Evolutionary conservation across 1,140 invertebrate species (phyloP).

Genomic region (Nilaparvata lugens): DNA sequence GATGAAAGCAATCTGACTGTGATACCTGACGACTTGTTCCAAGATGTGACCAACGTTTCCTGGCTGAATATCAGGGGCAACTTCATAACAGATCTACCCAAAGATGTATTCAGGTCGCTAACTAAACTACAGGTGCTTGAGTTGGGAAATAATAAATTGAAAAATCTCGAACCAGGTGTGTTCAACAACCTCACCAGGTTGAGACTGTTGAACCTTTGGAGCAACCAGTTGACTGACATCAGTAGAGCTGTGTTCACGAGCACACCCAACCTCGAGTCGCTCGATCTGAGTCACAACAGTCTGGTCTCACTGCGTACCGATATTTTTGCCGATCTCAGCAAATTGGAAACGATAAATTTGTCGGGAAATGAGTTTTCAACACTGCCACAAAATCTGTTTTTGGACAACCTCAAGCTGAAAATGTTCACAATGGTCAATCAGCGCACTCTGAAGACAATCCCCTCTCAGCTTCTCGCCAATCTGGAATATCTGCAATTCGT

Average conservation of each 20-base stretch:
- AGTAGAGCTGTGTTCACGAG: conserved; percentile 46
- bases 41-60: conserved; percentile 43
- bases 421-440: conserved; percentile 46
- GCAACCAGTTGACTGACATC: conserved; percentile 48
- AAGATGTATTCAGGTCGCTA: conserved; percentile 30
- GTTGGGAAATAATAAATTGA: conserved; percentile 48
- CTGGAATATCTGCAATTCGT: conserved; percentile 42
- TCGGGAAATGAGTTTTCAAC: conserved; percentile 47
- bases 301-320: conserved; percentile 44
- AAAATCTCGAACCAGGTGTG: conserved; percentile 42
- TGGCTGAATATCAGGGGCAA: conserved; percentile 50
- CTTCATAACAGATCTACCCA: conserved; percentile 31
- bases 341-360: conserved; percentile 47
- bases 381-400: conserved; percentile 46
- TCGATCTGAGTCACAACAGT: conserved; percentile 52
- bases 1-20: too few species aligned
- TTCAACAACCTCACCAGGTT: conserved; percentile 48
- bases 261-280: conserved; percentile 42
- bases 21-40: conserved; percentile 46
- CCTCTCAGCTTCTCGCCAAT: conserved; percentile 43
- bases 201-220: conserved; percentile 47
- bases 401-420: conserved; percentile 41
- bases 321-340: conserved; percentile 45
- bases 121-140: conserved; percentile 47
- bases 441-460: conserved; percentile 42